Percentiles rank a stretch among this genome's conserved stretches.
phyloP scores from a whole-genome alignment of 2,888 invertebrate genomes.

The Phengaris arion region DNA sequence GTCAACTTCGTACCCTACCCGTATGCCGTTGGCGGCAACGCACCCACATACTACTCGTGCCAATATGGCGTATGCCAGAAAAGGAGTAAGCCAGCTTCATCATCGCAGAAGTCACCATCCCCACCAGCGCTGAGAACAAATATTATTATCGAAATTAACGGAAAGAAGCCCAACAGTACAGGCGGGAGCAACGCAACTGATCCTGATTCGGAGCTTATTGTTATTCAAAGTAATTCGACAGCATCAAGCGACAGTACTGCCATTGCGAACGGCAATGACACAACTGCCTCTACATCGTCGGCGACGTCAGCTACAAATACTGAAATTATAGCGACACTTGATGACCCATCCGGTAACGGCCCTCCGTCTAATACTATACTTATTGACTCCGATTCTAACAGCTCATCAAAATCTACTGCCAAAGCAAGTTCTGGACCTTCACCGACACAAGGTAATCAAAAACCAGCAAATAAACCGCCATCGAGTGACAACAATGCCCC shows the following conservation, averaged over 20 bases:
- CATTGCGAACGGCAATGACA: background rate
- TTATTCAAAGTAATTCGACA: constrained; percentile 6
- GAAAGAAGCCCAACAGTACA: constrained; percentile 32
- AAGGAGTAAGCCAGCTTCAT: constrained; percentile 31
- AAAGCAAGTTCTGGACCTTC: constrained; percentile 34
- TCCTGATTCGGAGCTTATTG: background rate
- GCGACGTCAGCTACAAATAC: background rate
- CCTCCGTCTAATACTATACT: background rate
- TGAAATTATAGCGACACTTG: background rate
- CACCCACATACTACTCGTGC: constrained; percentile 33
- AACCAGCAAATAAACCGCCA: background rate
- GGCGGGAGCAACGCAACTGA: background rate
- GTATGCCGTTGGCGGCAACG: constrained; percentile 28
- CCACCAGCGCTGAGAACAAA: constrained; percentile 39
- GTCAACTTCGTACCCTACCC: constrained; percentile 42
- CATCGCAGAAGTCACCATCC: background rate
- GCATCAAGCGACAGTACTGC: constrained; percentile 1
- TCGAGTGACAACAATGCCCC: background rate
- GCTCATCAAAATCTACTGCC: background rate
- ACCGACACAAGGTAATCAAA: too few species aligned
- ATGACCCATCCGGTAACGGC: background rate
- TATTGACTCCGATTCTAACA: background rate
- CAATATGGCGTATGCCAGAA: constrained; percentile 34
- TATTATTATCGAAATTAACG: constrained; percentile 45
- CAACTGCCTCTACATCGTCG: background rate